phyloP scores from a whole-genome alignment of 2,797 vertebrate genomes.

The Cichlasoma orientale region DNA sequence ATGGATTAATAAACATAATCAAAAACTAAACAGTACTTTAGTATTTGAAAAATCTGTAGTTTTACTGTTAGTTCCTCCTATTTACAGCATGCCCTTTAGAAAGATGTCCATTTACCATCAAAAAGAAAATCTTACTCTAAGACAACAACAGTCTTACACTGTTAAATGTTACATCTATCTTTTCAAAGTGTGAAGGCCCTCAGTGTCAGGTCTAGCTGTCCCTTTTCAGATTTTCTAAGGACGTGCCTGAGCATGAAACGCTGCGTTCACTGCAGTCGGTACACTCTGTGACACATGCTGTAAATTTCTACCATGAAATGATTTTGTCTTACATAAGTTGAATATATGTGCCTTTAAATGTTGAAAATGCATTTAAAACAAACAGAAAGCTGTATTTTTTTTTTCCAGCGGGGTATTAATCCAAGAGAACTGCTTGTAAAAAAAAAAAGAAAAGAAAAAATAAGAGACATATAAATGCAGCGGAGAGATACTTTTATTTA shows the following conservation, averaged over 20 bases:
- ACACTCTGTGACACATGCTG: conserved; percentile 11
- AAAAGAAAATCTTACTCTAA: not conserved
- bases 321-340: conserved; percentile 7
- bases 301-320: conserved; percentile 29
- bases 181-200: not conserved
- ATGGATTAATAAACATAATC: not conserved
- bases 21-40: not conserved
- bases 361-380: conserved; percentile 25
- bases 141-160: not conserved
- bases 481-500: conserved; percentile 46
- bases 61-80: not conserved
- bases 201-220: conserved; percentile 16
- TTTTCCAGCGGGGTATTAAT: conserved; percentile 7
- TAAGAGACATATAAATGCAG: conserved; percentile 26
- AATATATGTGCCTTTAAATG: conserved; percentile 8
- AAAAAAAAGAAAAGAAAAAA: conserved; percentile 23
- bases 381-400: not conserved
- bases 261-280: conserved; percentile 10
- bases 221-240: conserved; percentile 12
- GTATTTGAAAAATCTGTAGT: not conserved
- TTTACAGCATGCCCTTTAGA: not conserved
- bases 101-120: not conserved
- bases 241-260: conserved; percentile 49
- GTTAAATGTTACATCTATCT: not conserved
- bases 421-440: conserved; percentile 20